These are phyloP conservation scores for Scelioninae gen. 2 DNA, from an alignment of 2,888 invertebrate genomes.

Conservation along the genomic window DNA sequence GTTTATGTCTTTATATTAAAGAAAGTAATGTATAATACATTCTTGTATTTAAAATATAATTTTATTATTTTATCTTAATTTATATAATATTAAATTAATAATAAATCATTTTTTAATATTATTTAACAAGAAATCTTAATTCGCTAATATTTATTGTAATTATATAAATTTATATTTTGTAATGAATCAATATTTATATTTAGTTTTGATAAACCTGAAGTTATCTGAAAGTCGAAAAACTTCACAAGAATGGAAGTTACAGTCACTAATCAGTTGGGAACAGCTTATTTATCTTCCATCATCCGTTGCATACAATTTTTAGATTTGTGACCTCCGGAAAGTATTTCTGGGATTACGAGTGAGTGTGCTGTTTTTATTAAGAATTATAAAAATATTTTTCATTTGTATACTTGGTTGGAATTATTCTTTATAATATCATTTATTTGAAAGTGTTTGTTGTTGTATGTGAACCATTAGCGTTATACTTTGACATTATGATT, in stretches of 20 bases:
- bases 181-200: background rate
- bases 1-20: too few relatives aligned
- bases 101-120: too few relatives aligned
- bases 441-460: slow-evolving; percentile 27
- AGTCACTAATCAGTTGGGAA: slow-evolving; percentile 63
- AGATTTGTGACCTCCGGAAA: slow-evolving; percentile 60
- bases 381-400: slow-evolving; percentile 4
- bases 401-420: slow-evolving; percentile 6
- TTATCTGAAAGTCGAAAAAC: slow-evolving; percentile 66
- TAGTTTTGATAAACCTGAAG: slow-evolving; percentile 58
- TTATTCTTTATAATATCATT: slow-evolving; percentile 6
- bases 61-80: too few relatives aligned
- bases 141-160: background rate
- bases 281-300: slow-evolving; percentile 71
- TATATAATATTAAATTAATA: too few relatives aligned
- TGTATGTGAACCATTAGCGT: slow-evolving; percentile 16
- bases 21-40: too few relatives aligned
- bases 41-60: too few relatives aligned
- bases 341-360: slow-evolving; percentile 63
- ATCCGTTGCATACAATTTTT: slow-evolving; percentile 65
- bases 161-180: background rate
- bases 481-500: slow-evolving; percentile 11
- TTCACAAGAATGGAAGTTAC: slow-evolving; percentile 65
- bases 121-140: background rate
- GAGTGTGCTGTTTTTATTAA: slow-evolving; percentile 55